Conservation (phyloP, 2,888 invertebrate genomes). For the Cylindroiulus punctatus region DNA sequence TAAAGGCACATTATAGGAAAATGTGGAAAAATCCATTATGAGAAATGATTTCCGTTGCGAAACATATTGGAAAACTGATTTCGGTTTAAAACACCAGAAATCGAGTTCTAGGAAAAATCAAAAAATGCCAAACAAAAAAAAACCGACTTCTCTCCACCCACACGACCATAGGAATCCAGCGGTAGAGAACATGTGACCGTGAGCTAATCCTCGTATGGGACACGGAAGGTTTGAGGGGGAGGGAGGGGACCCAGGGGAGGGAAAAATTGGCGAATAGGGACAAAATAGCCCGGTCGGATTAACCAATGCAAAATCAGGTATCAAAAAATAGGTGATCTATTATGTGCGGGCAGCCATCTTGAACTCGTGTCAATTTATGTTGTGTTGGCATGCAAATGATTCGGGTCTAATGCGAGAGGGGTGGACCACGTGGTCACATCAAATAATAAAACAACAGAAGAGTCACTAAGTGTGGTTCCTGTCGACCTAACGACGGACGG, state of each 20-base stretch:
- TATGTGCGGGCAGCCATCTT: conserved; percentile 55
- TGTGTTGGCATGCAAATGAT: conserved; percentile 10
- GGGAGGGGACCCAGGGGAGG: background rate
- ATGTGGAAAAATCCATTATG: conserved; percentile 20
- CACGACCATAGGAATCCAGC: conserved; percentile 7
- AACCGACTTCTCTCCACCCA: background rate
- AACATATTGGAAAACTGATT: too few relatives aligned
- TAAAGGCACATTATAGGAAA: conserved; percentile 20
- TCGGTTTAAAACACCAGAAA: background rate
- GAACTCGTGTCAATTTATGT: conserved; percentile 48
- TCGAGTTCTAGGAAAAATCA: conserved; percentile 22
- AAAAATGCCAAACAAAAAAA: background rate
- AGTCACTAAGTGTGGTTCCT: background rate
- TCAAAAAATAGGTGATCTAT: conserved; percentile 46
- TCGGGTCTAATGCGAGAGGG: conserved; percentile 22
- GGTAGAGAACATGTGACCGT: conserved; percentile 22
- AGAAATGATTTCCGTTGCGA: conserved; percentile 8
- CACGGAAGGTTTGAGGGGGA: background rate
- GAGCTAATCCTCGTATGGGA: conserved; percentile 34
- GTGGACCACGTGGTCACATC: conserved; percentile 3
- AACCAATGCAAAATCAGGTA: conserved; percentile 48
- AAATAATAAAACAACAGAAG: conserved; percentile 3
- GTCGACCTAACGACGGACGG: background rate
- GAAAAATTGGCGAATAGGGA: conserved; percentile 45
- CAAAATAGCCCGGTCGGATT: background rate